Conservation (phyloP, 2,113 vertebrate genomes). For the Crotalus helleri region DNA sequence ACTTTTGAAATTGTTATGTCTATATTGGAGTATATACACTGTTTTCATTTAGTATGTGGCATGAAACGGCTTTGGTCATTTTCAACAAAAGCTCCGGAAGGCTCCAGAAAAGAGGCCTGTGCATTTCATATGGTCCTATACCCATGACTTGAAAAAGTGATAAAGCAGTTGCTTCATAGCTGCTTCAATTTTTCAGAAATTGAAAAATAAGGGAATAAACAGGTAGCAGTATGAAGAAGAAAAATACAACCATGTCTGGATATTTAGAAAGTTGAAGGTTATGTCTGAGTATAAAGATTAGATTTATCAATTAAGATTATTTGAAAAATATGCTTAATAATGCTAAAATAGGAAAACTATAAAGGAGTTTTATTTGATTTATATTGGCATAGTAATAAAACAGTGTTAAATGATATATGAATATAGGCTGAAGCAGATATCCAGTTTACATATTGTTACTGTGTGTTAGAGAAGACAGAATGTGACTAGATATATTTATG, state of each 20-base stretch:
- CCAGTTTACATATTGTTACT: not conserved
- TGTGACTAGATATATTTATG: not conserved
- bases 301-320: not conserved
- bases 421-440: not conserved
- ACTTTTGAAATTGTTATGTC: not conserved
- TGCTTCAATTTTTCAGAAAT: not conserved
- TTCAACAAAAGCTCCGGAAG: not conserved
- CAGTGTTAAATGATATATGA: not conserved
- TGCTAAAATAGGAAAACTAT: not conserved
- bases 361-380: not conserved
- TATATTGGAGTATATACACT: not conserved
- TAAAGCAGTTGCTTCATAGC: not conserved
- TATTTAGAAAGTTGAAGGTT: not conserved
- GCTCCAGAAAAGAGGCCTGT: not conserved
- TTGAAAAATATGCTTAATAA: not conserved
- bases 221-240: not conserved
- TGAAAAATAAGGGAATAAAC: not conserved
- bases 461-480: not conserved
- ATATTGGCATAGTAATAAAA: not conserved
- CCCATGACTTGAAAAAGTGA: not conserved
- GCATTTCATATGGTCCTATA: not conserved
- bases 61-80: not conserved
- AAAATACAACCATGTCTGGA: not conserved
- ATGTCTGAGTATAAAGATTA: not conserved
- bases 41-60: not conserved